Evolutionary conservation across 1,140 invertebrate genomes (phyloP), one percentile per base, ranked within the genome.

Genomic region (Drosophila murphyi): DNA sequence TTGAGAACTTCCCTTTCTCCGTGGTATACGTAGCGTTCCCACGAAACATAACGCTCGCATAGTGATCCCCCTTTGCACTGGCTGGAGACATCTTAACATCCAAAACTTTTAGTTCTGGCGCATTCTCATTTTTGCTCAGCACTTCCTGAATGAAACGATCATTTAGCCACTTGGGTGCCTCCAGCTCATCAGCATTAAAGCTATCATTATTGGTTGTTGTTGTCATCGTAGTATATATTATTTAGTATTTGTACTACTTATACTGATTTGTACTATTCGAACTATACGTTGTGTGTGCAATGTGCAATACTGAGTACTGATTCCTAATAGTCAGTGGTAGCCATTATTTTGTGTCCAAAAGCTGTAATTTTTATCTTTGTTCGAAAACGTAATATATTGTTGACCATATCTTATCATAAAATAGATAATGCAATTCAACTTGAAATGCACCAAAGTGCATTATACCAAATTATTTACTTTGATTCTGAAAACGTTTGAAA

Each of bases 1-100:
- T 80, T 28, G n/a, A 51, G 5, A 47, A 39, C 5, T 60, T 61
- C 3, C 47, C 59, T 0, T 35, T 63, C 0, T n/a, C 7, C 0
- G 31, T 57, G 5, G 28, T 57, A 35, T 73, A 88, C 4, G 52
- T 34, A 0, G 87, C 61, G 0, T 45, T 70, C 0, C 62, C 72
- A 8, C 91, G 79, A 5, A 92, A 91, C 79, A 92, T 92, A 2
- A 92, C 50, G 52, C 91, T 92, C 28, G 87, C 91, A 87, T 89
- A 92, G 57, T 92, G 90, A 76, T 92, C 91, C 0, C 87, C 83
- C 54, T 89, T 90, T 7, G 47, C 69, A 32, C 74, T 80, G 1
- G 90, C 91, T 4, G 90, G 90, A 1, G 75, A 71, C 3, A 91
- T 68, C 28, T 62, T 71, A 0, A 82, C 10, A 12, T 73, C 63